Evolutionary conservation across 2,113 vertebrate species (phyloP).

Genomic region (Phalacrocorax brasilianus): DNA sequence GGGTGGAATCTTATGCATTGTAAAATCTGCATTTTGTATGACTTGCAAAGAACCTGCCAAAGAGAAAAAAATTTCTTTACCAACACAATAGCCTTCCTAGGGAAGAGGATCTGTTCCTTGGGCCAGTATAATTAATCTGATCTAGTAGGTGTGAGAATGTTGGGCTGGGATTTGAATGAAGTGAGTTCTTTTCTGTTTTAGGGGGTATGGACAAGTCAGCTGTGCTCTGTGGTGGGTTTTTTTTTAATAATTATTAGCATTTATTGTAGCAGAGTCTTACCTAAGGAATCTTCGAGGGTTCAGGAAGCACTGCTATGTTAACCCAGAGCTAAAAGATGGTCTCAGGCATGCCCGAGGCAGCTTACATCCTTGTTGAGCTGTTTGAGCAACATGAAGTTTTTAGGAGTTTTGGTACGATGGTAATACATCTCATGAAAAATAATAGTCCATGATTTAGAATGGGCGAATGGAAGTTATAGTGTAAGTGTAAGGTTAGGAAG

Average conservation of each 20-base stretch:
- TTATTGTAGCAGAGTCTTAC: neutral
- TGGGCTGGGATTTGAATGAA: neutral
- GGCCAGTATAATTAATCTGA: neutral
- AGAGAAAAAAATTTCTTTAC: neutral
- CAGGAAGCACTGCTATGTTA: neutral
- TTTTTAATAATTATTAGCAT: neutral
- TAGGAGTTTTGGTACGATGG: neutral
- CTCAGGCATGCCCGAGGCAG: neutral
- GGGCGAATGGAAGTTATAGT: neutral
- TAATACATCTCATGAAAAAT: neutral
- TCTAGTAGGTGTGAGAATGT: neutral
- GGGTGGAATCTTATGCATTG: neutral
- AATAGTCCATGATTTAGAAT: neutral
- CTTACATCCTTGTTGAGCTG: neutral
- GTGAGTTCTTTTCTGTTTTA: neutral
- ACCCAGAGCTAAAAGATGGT: neutral
- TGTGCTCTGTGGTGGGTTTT: neutral
- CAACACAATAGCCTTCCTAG: neutral
- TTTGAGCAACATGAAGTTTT: neutral
- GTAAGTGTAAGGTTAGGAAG: neutral
- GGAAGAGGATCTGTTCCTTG: neutral
- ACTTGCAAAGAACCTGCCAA: neutral
- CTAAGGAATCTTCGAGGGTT: neutral
- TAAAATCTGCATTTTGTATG: neutral
- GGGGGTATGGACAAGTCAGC: neutral